Evolutionary conservation across 2,797 vertebrate genomes (phyloP), one percentile per base, ranked within the genome.

Genomic region (Toxotes lorentzi): DNA sequence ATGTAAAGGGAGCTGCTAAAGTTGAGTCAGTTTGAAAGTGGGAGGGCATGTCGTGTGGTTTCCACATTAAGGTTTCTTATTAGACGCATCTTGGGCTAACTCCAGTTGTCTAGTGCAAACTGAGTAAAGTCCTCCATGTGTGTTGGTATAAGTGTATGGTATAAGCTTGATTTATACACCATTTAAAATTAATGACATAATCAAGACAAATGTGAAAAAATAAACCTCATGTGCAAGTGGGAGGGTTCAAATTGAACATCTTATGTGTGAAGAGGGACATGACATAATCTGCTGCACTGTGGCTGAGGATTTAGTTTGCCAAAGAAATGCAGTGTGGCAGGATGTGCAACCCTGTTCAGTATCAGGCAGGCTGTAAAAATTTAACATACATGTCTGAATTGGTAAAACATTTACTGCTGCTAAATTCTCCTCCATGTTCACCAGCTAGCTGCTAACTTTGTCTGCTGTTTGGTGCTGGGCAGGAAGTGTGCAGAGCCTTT

Each of bases 301-400:
- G 4, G 34, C 24, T 59, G 38, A 71, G 23, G 34, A 30, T 43
- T n/a, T 4, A 24, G 27, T 27, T 35, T 62, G 19, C 58, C 62
- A 78, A 47, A 45, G 56, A 61, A 70, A 81, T 45, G 21, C 61
- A 70, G 47, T 62, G n/a, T 38, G 58, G 40, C 60, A 38, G 17
- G n/a, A 35, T 35, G 19, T 14, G 16, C 21, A 24, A 30, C 6
- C 34, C 34, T 34, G 34, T 5, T 2, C 2, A 45, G 41, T 17
- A 45, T 51, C 48, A 23, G 48, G 12, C 48, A 51, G n/a, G 13
- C 4, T 23, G 11, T 12, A 23, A 51, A 51, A n/a, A 51, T 5
- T 23, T 4, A 51, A 23, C 19, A 17, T 8, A 48, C 47, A 48
- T 48, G 47, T 48, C 21, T 51, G 1, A 51, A 7, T 16, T 27